Evolutionary conservation across 2,888 invertebrate species (phyloP), one percentile per base, ranked within the genome.

Genomic region (Epirrita christyi): DNA sequence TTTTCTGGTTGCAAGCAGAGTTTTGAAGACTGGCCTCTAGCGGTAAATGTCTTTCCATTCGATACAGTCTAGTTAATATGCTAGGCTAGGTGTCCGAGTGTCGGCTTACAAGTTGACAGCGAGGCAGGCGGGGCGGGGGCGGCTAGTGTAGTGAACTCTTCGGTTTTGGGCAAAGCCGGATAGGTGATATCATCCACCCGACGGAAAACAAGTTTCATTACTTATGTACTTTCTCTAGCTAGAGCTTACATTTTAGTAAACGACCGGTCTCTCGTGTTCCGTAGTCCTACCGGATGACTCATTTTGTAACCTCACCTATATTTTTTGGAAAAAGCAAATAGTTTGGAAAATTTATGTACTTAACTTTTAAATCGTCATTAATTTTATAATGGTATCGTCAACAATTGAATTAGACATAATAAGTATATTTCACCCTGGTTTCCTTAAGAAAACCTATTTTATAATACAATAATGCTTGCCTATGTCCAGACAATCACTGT

Each of bases 121-220:
- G 32, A 46, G 53, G 49, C 44, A 27, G 6, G 50, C 53, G 46
- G 32, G 47, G 45, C 6, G 49, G 49, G 43, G 48, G 48, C 43
- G 42, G 37, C 34, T 32, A 48, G 42, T 38, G 2, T 44, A 37
- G 10, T 50, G 45, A 27, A 11, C 32, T 37, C 55, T 45, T 53
- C 11, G 41, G n/a, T 46, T 55, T 59, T 54, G 44, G 49, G 11
- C 32, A 48, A 14, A 37, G 43, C 37, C 47, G 32, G 27, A 9
- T 37, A 9, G 47, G 58, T 62, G 61, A 58, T 55, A 52, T 59
- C 64, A 64, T 51, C 48, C 51, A 21, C 21, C 8, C 36, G 47
- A 14, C 54, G 34, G 42, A 55, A 32, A 59, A 63, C 63, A 21
- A 59, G 59, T 60, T 49, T 32, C 8, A 42, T 28, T 57, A 45